Base-by-base conservation (phyloP, 2,797 vertebrate species). In the Acipenser ruthenus region DNA sequence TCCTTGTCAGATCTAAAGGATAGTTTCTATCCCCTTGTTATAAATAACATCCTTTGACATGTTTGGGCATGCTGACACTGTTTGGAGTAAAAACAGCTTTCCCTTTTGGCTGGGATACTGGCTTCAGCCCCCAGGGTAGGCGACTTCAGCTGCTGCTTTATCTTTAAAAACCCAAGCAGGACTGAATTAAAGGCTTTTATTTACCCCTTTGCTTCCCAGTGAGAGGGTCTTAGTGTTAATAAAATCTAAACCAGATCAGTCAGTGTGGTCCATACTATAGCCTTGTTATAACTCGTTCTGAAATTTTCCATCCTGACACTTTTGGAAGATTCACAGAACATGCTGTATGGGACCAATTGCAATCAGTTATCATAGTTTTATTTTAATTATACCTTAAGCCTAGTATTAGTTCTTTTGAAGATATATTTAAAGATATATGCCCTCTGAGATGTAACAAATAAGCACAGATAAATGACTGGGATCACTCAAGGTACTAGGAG, bases 61-160 rank as follows among this genome's bases (percentile, higher is more conserved):
- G 84, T 85, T 85, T 85, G 85, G 86, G 86, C 84, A 83, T 68
- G 73, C 79, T 84, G 86, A 86, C 87, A 88, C 80, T 86, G 81
- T 86, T 87, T 87, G 82, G 86, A 87, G 77, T 87, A 79, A 87
- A 88, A 89, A 89, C 88, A 89, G 87, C 85, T 87, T 85, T 88
- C 76, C 73, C 80, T 80, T 72, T 80, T 89, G 87, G 86, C 87
- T 76, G 76, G 82, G 79, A 83, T 80, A 82, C 83, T 82, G 80
- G 83, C 83, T 84, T 89, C 85, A 86, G 87, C 85, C 86, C 87
- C 78, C 76, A 72, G 86, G 86, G 87, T 88, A 84, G 85, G 85
- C 87, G 84, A 80, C 82, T 80, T 87, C 85, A 86, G 84, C 81
- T 83, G 83, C 78, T 76, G 80, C 84, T 85, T 84, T 81, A 84